Percentiles rank a stretch among this genome's conserved stretches.
Conservation (phyloP, 2,113 vertebrate genomes). For the Isurus oxyrinchus region DNA sequence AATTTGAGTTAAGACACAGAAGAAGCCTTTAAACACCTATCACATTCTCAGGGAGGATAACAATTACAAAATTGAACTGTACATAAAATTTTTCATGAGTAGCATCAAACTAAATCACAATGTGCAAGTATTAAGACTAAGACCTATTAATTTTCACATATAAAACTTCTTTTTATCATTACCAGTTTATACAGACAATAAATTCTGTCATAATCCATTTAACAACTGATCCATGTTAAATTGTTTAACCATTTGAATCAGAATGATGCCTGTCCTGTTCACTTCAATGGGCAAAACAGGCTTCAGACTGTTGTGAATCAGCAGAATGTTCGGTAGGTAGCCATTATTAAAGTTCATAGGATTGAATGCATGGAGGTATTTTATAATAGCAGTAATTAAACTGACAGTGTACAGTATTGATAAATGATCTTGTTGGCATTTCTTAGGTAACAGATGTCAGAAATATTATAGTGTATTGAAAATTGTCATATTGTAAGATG, state of each 20-base stretch:
- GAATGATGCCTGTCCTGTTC: not conserved
- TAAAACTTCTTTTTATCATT: not conserved
- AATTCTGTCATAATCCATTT: not conserved
- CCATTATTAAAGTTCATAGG: not conserved
- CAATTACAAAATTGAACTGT: not conserved
- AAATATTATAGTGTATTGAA: slow-evolving; percentile 7
- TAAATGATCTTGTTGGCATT: slow-evolving; percentile 8
- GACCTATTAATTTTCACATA: not conserved
- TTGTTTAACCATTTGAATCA: not conserved
- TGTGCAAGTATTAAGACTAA: not conserved
- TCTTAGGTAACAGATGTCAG: slow-evolving; percentile 6
- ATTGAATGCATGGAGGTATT: not conserved
- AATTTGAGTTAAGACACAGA: not conserved
- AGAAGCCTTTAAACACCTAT: not conserved
- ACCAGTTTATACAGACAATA: not conserved
- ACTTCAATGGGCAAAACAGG: not conserved
- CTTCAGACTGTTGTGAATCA: not conserved
- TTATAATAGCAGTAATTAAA: slow-evolving; percentile 25
- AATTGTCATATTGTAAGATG: too few relatives aligned
- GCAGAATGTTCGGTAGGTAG: not conserved
- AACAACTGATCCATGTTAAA: not conserved
- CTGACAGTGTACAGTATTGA: not conserved
- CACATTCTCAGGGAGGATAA: not conserved
- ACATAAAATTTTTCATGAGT: not conserved
- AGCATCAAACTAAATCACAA: slow-evolving; percentile 2